Base-by-base conservation (phyloP, 2,113 vertebrate genomes). In the Rhea pennata region DNA sequence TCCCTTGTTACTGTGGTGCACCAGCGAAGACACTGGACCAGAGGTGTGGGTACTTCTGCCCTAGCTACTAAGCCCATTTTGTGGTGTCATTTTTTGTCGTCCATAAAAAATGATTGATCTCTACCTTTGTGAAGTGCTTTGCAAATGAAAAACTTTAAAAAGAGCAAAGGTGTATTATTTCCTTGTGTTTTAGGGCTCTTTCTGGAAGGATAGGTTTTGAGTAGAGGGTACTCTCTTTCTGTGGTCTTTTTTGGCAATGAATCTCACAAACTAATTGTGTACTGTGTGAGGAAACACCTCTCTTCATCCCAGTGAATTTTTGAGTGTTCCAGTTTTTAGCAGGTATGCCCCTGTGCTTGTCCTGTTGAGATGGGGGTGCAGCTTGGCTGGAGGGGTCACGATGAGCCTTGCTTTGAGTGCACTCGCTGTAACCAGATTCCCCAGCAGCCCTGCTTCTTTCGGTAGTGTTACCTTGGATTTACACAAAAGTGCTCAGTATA, bases 1-100 rank as follows among this genome's bases (percentile, higher is more conserved):
- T 93, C 70, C n/a, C n/a, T 3, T 1, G 0, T 65, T 1, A 0
- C 78, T 24, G 53, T 5, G 44, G 54, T 42, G 31, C 2, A 3
- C 36, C 6, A 1, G 53, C 29, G 58, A 58, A 11, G 58, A 46
- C 62, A 1, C 21, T 8, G 23, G 6, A 26, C 46, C 5, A 7
- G 64, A 17, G 10, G 2, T 3, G 23, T 31, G 33, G 11, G 11
- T 31, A 26, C 56, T 59, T 26, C 23, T 53, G n/a, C n/a, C 51
- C 39, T 14, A 40, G 26, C 71, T 19, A 22, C 51, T 40, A 15
- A 73, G 42, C 80, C 48, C 1, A 0, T 16, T 6, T 1, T 4
- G 1, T 26, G 1, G 4, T 67, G 67, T 40, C 24, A 3, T 44
- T 67, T 72, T 54, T 54, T 70, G 13, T 10, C 2, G 1, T 27